phyloP scores from a whole-genome alignment of 2,797 vertebrate species.

The Molossus molossus region DNA sequence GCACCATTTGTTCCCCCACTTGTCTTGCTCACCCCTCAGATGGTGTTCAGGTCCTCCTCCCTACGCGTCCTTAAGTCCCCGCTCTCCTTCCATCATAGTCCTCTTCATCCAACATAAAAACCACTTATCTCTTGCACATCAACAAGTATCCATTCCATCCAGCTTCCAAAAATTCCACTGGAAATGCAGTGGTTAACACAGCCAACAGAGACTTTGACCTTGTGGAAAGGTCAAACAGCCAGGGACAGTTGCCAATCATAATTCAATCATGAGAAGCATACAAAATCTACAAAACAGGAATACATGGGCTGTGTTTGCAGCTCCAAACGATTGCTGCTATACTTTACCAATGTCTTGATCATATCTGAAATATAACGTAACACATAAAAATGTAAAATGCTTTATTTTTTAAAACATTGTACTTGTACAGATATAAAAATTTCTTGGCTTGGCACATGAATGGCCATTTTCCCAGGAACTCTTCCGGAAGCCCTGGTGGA shows the following conservation, averaged over 20 bases:
- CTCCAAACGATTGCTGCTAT: background rate
- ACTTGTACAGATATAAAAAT: background rate
- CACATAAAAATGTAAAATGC: background rate
- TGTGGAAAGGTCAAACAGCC: background rate
- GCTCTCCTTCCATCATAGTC: fast-evolving
- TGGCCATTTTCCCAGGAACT: background rate
- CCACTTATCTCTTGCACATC: no score
- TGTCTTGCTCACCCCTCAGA: background rate
- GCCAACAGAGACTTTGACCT: background rate
- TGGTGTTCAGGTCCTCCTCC: background rate
- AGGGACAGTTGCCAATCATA: background rate
- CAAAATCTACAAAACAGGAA: background rate
- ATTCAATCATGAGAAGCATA: background rate
- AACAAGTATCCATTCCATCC: background rate
- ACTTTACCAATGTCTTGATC: background rate
- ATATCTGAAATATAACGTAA: background rate
- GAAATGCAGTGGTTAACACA: background rate
- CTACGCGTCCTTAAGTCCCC: background rate
- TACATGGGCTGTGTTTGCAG: background rate
- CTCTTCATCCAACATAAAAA: background rate
- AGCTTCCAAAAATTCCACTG: background rate
- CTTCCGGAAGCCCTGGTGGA: background rate
- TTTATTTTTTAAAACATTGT: background rate
- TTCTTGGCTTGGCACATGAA: background rate
- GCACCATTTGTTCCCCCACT: fast-evolving